These are phyloP conservation scores for Pachydiplax longipennis DNA, from an alignment of 2,888 invertebrate genomes.

Conservation along the genomic window DNA sequence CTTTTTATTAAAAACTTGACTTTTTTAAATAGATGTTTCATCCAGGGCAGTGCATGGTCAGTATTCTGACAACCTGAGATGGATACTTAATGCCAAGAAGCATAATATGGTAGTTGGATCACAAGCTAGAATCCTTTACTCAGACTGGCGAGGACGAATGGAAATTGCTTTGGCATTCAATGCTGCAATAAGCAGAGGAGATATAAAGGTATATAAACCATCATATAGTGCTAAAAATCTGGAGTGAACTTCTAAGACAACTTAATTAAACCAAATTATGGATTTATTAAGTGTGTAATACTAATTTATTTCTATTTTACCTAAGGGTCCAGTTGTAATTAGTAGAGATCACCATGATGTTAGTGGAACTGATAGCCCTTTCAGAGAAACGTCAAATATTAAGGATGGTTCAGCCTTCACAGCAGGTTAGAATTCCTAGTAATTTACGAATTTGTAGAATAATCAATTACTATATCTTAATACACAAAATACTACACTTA, in stretches of 20 bases:
- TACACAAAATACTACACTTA: too few species aligned
- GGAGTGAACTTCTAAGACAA: background rate
- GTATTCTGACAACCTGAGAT: conserved; percentile 66
- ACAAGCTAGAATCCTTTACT: conserved; percentile 67
- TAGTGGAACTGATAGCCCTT: conserved; percentile 69
- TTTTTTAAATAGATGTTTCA: conserved; percentile 54
- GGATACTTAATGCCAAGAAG: conserved; percentile 65
- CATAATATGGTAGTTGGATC: conserved; percentile 66
- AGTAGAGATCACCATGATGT: conserved; percentile 71
- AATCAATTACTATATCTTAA: too few species aligned
- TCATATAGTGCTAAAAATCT: background rate
- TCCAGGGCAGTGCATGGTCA: conserved; percentile 62
- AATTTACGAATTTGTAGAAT: background rate
- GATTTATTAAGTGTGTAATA: background rate
- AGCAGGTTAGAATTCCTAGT: conserved; percentile 59
- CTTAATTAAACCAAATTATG: background rate
- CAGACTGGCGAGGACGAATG: conserved; percentile 64
- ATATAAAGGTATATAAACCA: conserved; percentile 57
- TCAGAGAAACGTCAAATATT: conserved; percentile 69
- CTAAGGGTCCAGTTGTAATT: conserved; percentile 65
- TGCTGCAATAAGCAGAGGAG: conserved; percentile 61
- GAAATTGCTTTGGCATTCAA: conserved; percentile 66
- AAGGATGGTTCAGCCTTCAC: conserved; percentile 68
- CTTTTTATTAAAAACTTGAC: background rate
- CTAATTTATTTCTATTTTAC: too few species aligned